Evolutionary conservation across 1,140 invertebrate species (phyloP), one percentile per base, ranked within the genome.

Genomic region (Aphelinus certus): DNA sequence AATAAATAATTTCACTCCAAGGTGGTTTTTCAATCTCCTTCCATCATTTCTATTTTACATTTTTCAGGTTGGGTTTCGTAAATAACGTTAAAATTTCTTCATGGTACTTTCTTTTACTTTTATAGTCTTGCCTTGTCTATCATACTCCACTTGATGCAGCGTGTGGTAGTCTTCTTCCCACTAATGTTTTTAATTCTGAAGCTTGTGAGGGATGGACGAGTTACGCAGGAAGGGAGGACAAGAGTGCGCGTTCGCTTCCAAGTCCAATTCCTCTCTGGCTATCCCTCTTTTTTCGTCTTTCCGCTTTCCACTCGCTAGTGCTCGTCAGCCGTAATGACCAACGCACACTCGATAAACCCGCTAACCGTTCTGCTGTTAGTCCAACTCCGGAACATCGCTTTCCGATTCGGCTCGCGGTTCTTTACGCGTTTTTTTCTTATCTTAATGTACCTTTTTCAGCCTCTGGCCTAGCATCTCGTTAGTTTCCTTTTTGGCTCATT

Each of bases 271-370:
- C 48, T 60, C 3, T 7, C 49, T 51, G 3, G 3, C n/a, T 48
- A 5, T 62, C 26, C 47, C 2, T 64, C 2, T 49, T 69, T 60
- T 60, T 3, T 58, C 5, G 9, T 48, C 58, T 60, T 60, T 49
- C 47, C 4, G 57, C 47, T 64, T 58, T 68, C 26, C n/a, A 48
- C 5, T 5, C 45, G 42, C 2, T n/a, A 61, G 26, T 61, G 58
- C 68, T 70, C 68, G 51, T 70, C 68, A 70, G 48, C 9, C 26
- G 68, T 70, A 70, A 70, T 70, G 58, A 70, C 58, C 68, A 48
- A 61, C 48, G 57, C 48, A 61, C 68, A 70, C 68, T 62, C 58
- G 3, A 70, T 70, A 61, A 61, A 70, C n/a, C 67, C 56, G 46
- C 67, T 60, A 60, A 69, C 57, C 26, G 47, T 46, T 68, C n/a